Conservation (phyloP, 2,888 invertebrate genomes). For the Meganola albula region DNA sequence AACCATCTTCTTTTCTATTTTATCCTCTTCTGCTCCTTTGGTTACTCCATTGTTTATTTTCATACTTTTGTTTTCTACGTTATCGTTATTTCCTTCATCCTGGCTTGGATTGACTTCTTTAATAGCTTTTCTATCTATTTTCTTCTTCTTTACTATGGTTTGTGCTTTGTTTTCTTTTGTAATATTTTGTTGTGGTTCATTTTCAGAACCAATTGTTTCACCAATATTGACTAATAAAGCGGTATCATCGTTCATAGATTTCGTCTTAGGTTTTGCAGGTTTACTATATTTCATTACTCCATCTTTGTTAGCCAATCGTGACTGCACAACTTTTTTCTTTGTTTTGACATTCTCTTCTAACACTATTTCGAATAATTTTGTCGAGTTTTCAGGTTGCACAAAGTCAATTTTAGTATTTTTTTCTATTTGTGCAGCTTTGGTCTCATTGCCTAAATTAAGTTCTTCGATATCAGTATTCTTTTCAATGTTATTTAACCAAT, state of each 20-base stretch:
- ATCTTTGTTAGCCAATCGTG: slow-evolving; percentile 53
- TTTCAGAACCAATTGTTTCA: too few relatives aligned
- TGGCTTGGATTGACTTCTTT: slow-evolving; percentile 1
- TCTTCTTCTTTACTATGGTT: background rate
- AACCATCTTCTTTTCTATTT: background rate
- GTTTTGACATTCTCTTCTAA: slow-evolving; percentile 17
- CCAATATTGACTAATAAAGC: too few relatives aligned
- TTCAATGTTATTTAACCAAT: slow-evolving; percentile 49
- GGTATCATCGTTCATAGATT: background rate
- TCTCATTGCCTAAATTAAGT: too few relatives aligned
- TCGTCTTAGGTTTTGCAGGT: slow-evolving; percentile 27
- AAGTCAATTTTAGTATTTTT: too few relatives aligned
- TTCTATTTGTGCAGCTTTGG: too few relatives aligned
- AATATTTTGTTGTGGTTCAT: slow-evolving; percentile 7
- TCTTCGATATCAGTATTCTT: slow-evolving; percentile 20
- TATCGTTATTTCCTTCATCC: background rate
- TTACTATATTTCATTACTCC: slow-evolving; percentile 61
- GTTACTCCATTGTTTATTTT: background rate
- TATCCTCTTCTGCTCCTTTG: background rate
- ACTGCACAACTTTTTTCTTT: slow-evolving; percentile 45
- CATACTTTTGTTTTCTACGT: background rate
- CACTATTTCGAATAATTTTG: slow-evolving; percentile 8
- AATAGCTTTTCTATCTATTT: slow-evolving; percentile 1
- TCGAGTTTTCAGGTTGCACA: too few relatives aligned
- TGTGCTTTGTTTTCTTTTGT: background rate